A percentile compares a stretch with the other conserved stretches of the same genome.
These are phyloP conservation scores for Sphenopsis melanotis DNA, from an alignment of 2,797 vertebrate species.

Conservation along the genomic window DNA sequence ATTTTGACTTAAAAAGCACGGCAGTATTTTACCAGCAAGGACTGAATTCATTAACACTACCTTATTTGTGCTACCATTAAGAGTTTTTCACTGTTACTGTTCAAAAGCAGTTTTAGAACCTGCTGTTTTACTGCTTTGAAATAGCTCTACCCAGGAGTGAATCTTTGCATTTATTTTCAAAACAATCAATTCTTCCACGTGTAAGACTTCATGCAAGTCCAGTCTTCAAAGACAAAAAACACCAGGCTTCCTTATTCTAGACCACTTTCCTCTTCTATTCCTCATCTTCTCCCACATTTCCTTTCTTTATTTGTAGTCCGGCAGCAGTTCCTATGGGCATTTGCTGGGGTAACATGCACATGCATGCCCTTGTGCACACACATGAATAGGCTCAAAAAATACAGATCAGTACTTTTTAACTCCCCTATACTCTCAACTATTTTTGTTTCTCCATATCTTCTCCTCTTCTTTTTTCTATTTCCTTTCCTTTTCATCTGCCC, in stretches of 20 bases:
- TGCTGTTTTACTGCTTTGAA: background rate
- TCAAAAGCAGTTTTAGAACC: background rate
- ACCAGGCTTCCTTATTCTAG: background rate
- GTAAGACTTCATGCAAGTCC: background rate
- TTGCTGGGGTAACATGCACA: background rate
- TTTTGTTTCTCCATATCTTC: background rate
- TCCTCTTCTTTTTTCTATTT: background rate
- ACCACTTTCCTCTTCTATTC: background rate
- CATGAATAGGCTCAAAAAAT: background rate
- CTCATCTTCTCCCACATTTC: background rate
- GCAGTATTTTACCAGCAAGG: slow-evolving; percentile 16
- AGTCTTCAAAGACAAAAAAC: background rate
- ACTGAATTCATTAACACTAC: background rate
- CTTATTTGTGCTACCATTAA: background rate
- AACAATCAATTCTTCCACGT: background rate
- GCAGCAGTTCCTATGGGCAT: background rate
- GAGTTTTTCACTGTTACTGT: background rate
- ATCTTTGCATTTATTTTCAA: background rate
- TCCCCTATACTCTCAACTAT: background rate
- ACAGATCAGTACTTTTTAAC: background rate
- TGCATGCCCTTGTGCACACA: background rate
- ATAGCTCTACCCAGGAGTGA: background rate
- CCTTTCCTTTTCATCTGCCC: background rate
- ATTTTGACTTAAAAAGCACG: slow-evolving; percentile 30
- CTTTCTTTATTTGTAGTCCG: background rate